phyloP scores from a whole-genome alignment of 2,113 vertebrate genomes.

The Mastomys natalensis region DNA sequence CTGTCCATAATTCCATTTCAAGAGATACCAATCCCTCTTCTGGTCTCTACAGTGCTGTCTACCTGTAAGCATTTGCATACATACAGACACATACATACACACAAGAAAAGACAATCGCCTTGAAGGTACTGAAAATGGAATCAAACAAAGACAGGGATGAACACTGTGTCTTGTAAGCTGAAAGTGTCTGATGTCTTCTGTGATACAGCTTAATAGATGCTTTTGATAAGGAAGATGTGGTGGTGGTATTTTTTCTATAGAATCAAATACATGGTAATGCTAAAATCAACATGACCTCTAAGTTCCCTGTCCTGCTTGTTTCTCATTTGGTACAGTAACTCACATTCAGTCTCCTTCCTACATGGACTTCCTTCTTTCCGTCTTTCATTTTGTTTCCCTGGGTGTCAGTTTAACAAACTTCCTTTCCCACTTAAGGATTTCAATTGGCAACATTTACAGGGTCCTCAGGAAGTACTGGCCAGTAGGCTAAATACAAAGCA shows the following conservation, averaged over 20 bases:
- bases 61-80: background rate
- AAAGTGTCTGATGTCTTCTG: background rate
- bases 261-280: background rate
- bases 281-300: background rate
- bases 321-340: background rate
- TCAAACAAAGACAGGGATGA: background rate
- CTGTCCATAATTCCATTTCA: background rate
- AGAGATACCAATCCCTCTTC: background rate
- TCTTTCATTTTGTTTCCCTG: background rate
- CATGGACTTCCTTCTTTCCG: background rate
- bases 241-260: background rate
- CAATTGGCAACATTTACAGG: background rate
- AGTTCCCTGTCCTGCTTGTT: background rate
- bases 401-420: constrained; percentile 1
- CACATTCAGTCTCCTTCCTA: background rate
- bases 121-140: background rate
- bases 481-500: constrained; percentile 19
- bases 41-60: background rate
- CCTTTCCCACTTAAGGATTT: background rate
- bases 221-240: background rate
- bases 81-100: too few species aligned
- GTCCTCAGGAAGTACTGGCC: background rate
- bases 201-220: background rate
- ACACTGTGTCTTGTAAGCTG: background rate
- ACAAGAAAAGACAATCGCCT: background rate